A percentile compares a stretch with the other conserved stretches of the same genome.
These are phyloP conservation scores for Muntiacus muntjak DNA, from an alignment of 2,113 vertebrate genomes.

Conservation along the genomic window DNA sequence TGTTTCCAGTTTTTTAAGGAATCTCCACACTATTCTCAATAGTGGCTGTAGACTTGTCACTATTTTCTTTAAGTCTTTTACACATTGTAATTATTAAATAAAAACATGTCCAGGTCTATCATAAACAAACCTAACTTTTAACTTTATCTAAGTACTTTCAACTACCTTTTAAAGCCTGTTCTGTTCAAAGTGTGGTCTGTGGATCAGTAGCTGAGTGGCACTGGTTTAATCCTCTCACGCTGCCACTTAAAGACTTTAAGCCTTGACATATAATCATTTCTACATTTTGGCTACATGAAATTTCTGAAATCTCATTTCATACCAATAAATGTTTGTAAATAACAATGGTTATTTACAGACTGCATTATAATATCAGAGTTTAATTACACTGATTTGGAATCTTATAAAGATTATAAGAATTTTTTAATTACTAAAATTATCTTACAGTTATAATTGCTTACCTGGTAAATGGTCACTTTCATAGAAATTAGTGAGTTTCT, in stretches of 20 bases:
- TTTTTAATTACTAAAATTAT: neutral
- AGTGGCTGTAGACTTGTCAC: neutral
- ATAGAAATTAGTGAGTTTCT: neutral
- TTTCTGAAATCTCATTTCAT: neutral
- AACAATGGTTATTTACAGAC: neutral
- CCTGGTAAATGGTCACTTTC: neutral
- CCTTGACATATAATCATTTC: neutral
- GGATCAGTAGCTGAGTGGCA: neutral
- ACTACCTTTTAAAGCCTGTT: neutral
- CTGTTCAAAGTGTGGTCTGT: neutral
- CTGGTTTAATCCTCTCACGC: neutral
- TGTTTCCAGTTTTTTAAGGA: neutral
- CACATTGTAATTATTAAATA: neutral
- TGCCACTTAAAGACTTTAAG: neutral
- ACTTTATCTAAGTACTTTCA: neutral
- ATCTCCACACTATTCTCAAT: neutral
- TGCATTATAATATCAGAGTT: neutral
- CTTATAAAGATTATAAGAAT: neutral
- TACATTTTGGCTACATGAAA: neutral
- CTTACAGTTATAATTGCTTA: neutral
- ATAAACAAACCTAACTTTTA: neutral
- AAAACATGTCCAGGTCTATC: neutral
- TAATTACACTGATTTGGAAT: neutral
- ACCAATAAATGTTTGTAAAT: neutral
- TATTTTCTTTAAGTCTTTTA: neutral